Percentiles rank a stretch among this genome's conserved stretches.
Evolutionary conservation across 2,888 invertebrate species (phyloP).

Genomic region (Cephalotes varians): DNA sequence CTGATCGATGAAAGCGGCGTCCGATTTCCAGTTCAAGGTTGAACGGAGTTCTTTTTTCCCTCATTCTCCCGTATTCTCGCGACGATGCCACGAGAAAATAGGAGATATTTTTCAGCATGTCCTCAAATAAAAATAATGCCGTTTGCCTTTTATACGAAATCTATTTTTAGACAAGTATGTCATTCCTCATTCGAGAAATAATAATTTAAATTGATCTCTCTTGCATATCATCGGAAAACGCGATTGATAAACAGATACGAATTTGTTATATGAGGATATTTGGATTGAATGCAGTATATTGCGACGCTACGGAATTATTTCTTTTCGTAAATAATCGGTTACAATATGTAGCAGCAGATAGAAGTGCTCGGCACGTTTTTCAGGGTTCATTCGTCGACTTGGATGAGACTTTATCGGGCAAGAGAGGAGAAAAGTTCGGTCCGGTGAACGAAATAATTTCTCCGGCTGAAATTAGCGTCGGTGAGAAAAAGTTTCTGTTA

Average conservation of each 20-base stretch:
- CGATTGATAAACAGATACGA: not conserved
- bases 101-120: slow-evolving; percentile 6
- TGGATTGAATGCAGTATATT: no score
- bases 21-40: slow-evolving; percentile 40
- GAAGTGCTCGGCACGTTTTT: slow-evolving; percentile 23
- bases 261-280: not conserved
- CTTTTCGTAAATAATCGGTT: slow-evolving; percentile 28
- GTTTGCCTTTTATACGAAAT: not conserved
- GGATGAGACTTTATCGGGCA: slow-evolving; percentile 33
- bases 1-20: slow-evolving; percentile 30
- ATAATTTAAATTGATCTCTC: slow-evolving; percentile 16
- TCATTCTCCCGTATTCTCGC: not conserved
- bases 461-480: slow-evolving; percentile 58
- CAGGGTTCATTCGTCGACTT: slow-evolving; percentile 10
- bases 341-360: not conserved
- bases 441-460: slow-evolving; percentile 52
- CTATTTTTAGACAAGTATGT: not conserved
- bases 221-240: not conserved
- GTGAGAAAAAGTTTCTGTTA: slow-evolving; percentile 47
- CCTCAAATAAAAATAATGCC: not conserved
- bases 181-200: not conserved
- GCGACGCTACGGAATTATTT: not conserved
- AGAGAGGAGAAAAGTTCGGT: slow-evolving; percentile 23
- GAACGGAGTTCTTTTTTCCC: not conserved
- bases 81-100: not conserved